Base-by-base conservation (phyloP, 2,888 invertebrate species). In the Agonopterix alstromeriana region DNA sequence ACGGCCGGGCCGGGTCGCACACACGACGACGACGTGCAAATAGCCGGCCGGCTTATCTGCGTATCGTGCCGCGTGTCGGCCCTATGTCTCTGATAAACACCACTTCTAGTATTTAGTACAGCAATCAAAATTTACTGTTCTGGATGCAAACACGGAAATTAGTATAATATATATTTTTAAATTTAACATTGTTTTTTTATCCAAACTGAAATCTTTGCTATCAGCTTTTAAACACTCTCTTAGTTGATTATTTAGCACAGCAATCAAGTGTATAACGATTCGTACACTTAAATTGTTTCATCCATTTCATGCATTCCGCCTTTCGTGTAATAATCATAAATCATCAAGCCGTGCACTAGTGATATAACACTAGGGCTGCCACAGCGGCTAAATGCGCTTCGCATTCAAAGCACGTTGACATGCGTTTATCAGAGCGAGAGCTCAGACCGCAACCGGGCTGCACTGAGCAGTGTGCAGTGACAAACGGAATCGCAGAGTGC, bases 401-500 rank as follows among this genome's bases (percentile, higher is more conserved):
- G 73, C 65, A 75, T 75, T 82, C 82, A 82, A 80, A 79, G 78
- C 82, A 74, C 76, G 83, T 77, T 81, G 82, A 84, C 82, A 77
- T 75, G 81, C 77, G 84, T 85, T 86, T 85, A 86, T 82, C 83
- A 80, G 82, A 79, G 82, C 75, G 76, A 73, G 76, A 75, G 78
- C 75, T 73, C 70, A 77, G 70, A 74, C 81, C 79, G 74, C 82
- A 82, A 71, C 70, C 74, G 75, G 74, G 73, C 5, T 58, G 52
- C 54, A 52, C 45, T 53, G 55, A 53, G 54, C 60, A 56, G 53
- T 59, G 48, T 67, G 77, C 77, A 73, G 76, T 76, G 83, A 83
- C 88, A 88, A 86, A 88, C 86, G 81, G 88, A 87, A 87, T 87
- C 77, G 77, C 75, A 36, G 36, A 79, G 86, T 83, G 81, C 82